These are phyloP conservation scores for Tachycineta bicolor DNA, from an alignment of 2,113 vertebrate genomes.

Conservation along the genomic window DNA sequence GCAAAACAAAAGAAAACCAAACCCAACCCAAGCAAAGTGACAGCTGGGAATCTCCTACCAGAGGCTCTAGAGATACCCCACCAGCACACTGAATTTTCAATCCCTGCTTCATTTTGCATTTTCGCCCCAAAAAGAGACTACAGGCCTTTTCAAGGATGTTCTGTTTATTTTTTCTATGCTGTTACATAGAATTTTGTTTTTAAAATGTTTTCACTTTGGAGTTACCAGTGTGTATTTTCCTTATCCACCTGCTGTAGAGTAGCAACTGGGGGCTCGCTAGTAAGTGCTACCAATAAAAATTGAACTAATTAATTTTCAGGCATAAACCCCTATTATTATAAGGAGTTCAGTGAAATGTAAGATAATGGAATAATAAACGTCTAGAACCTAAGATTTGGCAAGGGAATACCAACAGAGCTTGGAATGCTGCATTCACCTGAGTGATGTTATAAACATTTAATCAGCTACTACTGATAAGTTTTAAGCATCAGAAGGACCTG, in stretches of 20 bases:
- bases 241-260: background rate
- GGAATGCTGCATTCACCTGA: background rate
- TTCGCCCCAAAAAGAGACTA: background rate
- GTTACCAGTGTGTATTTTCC: background rate
- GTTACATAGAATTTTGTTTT: background rate
- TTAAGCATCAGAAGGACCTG: background rate
- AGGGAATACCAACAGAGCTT: background rate
- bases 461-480: background rate
- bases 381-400: background rate
- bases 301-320: conserved; percentile 44
- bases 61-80: background rate
- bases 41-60: background rate
- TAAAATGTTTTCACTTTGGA: background rate
- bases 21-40: too few relatives aligned
- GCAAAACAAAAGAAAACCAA: too few relatives aligned
- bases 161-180: background rate
- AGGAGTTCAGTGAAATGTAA: background rate
- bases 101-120: background rate
- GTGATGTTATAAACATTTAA: background rate
- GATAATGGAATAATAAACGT: conserved; percentile 25
- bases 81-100: background rate
- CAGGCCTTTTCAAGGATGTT: background rate
- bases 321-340: conserved; percentile 28
- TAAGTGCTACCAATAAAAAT: conserved; percentile 35
- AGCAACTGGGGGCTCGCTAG: background rate